Base-by-base conservation (phyloP, 2,888 invertebrate species). In the Patella caerulea region DNA sequence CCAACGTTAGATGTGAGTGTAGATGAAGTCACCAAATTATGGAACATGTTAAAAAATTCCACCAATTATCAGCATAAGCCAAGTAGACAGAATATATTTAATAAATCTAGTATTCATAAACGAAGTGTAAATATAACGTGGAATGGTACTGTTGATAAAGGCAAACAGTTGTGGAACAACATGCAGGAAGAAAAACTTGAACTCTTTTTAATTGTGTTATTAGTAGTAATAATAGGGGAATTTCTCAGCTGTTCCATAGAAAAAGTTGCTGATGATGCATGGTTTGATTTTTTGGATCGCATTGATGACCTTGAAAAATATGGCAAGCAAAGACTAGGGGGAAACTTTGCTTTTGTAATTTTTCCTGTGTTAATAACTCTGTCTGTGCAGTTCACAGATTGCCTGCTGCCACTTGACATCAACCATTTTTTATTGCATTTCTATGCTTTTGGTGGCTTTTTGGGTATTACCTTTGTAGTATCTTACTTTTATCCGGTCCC, bases 211-310 rank as follows among this genome's bases (percentile, higher is more conserved):
- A 83, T 88, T 65, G 81, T 89, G 2, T 74, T 90, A 29, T 79
- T 86, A 5, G 81, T 90, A n/a, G 71, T 90, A 11, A 81, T 90
- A 70, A 78, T 88, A 15, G 89, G 89, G 5, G 89, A 89, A 78
- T 79, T 88, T 24, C 84, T 89, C n/a, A 80, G 83, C 56, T 85
- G 86, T 17, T 87, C 89, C 5, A 84, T 88, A 24, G 89, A 89
- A 76, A 88, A 88, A 79, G 80, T 91, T 56, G 89, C 90, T 3
- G 90, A 91, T 84, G 88, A 90, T 81, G 83, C 86, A 9, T 91
- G 90, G 91, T 90, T 88, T 83, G 90, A 91, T 77, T 90, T 90
- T 75, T 78, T 90, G 52, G 90, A 91, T 75, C 84, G 86, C 54
- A 84, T 89, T 78, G 91, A 90, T 82, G 86, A 87, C 56, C 78